Evolutionary conservation across 2,888 invertebrate genomes (phyloP), one percentile per base, ranked within the genome.

Genomic region (Chesias legatella): DNA sequence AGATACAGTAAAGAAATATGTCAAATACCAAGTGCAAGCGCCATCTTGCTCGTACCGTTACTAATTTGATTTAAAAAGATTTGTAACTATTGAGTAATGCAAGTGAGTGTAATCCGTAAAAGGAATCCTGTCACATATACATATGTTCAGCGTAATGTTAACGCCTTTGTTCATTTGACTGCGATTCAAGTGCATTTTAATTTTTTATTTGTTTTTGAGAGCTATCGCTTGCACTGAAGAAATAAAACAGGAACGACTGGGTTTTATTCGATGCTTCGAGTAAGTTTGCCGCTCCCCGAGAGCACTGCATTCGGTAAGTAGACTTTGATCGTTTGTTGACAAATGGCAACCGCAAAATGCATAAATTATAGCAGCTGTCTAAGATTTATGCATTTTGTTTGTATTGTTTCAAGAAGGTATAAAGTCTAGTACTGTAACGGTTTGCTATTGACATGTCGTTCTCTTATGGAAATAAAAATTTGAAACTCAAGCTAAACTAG

Each of bases 101-200:
- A 2, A 2, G 13, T 17, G 13, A 17, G 13, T 17, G 13, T 3
- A 48, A 45, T 45, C 50, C 33, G 52, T 43, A 48, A 54, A 51
- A 48, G 42, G 41, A 48, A 39, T 52, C 63, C 54, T 58, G 41
- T 42, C 28, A 38, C 41, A 6, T 51, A 56, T 50, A 61, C 39
- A 37, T 56, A 46, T 53, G 50, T 45, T 54, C 46, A n/a, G 29
- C 13, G 32, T 39, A 48, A 23, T 27, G 23, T 45, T 39, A 48
- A 23, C 29, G 26, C 43, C 50, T 43, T 46, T 33, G 42, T 46
- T 48, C 32, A 33, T 48, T 41, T 27, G 22, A 49, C 50, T 43
- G 38, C 48, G 33, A 54, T 53, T 62, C 37, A 51, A 55, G 51
- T 53, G 53, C 50, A 17, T 50, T 56, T 43, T 36, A 52, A 50